A percentile compares a stretch with the other conserved stretches of the same genome.
Conservation (phyloP, 2,888 invertebrate genomes). For the Polymixis flavicincta region DNA sequence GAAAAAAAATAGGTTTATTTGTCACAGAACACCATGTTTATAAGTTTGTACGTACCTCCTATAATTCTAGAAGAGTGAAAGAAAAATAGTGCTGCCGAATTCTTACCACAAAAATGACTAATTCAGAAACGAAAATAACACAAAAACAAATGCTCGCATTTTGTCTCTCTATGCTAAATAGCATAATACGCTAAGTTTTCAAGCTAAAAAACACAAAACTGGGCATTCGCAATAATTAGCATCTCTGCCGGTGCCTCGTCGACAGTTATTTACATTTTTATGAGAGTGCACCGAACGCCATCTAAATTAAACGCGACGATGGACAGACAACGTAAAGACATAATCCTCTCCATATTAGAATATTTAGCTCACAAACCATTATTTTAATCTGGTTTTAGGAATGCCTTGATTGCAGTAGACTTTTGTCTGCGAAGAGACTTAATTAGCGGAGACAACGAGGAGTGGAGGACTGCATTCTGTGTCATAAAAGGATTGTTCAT, state of each 20-base stretch:
- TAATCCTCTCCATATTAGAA: slow-evolving; percentile 40
- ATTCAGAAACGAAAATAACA: slow-evolving; percentile 5
- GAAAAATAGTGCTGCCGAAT: neutral
- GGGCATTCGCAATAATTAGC: slow-evolving; percentile 63
- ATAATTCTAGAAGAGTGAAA: neutral
- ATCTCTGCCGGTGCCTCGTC: slow-evolving; percentile 41
- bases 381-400: slow-evolving; percentile 40
- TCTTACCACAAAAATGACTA: neutral
- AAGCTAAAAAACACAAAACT: slow-evolving; percentile 52
- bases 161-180: slow-evolving; percentile 13
- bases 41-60: neutral
- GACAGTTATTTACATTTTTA: slow-evolving; percentile 77
- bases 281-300: slow-evolving; percentile 72
- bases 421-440: slow-evolving; percentile 18
- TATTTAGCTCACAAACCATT: slow-evolving; percentile 31
- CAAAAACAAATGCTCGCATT: slow-evolving; percentile 9
- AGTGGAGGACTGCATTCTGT: neutral
- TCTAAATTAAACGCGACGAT: slow-evolving; percentile 66
- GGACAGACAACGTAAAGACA: slow-evolving; percentile 52
- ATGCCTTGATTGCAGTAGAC: slow-evolving; percentile 24
- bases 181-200: slow-evolving; percentile 39
- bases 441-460: slow-evolving; percentile 7
- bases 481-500: neutral
- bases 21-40: neutral
- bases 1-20: too few species aligned